Percentiles rank a stretch among this genome's conserved stretches.
These are phyloP conservation scores for Periophthalmus magnuspinnatus DNA, from an alignment of 2,797 vertebrate genomes.

Conservation along the genomic window DNA sequence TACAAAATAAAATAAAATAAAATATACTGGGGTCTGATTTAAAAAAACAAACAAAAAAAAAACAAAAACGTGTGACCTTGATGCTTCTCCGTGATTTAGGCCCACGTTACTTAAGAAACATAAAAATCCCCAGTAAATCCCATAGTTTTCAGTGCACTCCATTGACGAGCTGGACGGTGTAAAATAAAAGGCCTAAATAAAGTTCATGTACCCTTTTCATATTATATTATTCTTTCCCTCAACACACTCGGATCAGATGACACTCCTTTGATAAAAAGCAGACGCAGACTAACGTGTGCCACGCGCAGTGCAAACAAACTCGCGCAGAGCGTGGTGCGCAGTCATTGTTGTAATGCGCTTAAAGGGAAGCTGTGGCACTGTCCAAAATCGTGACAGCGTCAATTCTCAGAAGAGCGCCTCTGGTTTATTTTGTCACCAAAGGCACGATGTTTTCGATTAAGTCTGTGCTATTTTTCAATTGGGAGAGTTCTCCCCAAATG, in stretches of 20 bases:
- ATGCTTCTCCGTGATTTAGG: not conserved
- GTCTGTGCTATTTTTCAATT: not conserved
- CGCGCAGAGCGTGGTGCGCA: not conserved
- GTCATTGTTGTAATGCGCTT: too few relatives aligned
- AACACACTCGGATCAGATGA: slow-evolving; percentile 4
- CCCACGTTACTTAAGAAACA: too few relatives aligned
- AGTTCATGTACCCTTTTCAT: not conserved
- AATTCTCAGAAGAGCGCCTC: not conserved
- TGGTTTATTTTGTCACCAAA: not conserved
- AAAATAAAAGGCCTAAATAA: not conserved
- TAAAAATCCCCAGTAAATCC: too few relatives aligned
- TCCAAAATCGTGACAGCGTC: not conserved
- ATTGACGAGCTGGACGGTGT: not conserved
- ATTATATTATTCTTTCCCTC: not conserved
- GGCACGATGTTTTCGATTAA: not conserved
- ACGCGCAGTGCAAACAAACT: slow-evolving; percentile 9
- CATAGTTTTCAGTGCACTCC: too few relatives aligned
- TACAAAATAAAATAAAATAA: not conserved
- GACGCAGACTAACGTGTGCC: not conserved
- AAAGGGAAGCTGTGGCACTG: too few relatives aligned
- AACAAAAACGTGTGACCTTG: not conserved
- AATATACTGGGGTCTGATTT: not conserved
- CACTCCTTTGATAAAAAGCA: not conserved
- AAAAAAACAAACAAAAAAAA: too few relatives aligned
- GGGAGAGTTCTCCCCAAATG: not conserved